Base-by-base conservation (phyloP, 1,140 invertebrate species). In the Calosoma granatense region DNA sequence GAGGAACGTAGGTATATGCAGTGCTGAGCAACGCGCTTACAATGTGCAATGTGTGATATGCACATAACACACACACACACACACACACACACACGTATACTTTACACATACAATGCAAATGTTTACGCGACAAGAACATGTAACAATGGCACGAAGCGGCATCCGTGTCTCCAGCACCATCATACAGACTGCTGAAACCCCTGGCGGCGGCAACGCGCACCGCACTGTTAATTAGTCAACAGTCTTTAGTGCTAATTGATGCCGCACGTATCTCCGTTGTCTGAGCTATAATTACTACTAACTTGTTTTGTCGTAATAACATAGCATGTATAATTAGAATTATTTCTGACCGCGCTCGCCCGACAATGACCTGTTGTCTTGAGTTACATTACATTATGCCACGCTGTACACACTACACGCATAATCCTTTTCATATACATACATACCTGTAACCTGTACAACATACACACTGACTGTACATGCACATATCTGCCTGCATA, bases 261-360 rank as follows among this genome's bases (percentile, higher is more conserved):
- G 51, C 53, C 23, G 56, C 52, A 54, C 22, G 47, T 52, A 58
- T 58, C 56, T 39, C 23, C 56, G 56, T 26, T 51, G 21, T 30
- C 56, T 54, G 23, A 58, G 53, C 23, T 54, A 58, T 58, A 54
- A 58, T 58, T 58, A 58, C 22, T 39, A 53, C 51, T 54, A 58
- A 58, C 56, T 58, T 47, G 53, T 58, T 58, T 58, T 58, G 51
- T 58, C 23, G 52, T 58, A 51, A 58, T 58, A 54, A 58, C 53
- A 23, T 26, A 36, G 36, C 26, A 52, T 57, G 51, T 58, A 58
- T 58, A 58, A 58, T 58, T 58, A 58, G 53, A 58, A 58, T 58
- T 58, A 58, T 58, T 58, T 52, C 20, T 22, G 53, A 54, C 26
- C 53, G 36, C 22, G 41, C 20, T 54, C 52, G 20, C 21, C 26